These are phyloP conservation scores for Apamea epomidion DNA, from an alignment of 2,888 invertebrate species.

Conservation along the genomic window DNA sequence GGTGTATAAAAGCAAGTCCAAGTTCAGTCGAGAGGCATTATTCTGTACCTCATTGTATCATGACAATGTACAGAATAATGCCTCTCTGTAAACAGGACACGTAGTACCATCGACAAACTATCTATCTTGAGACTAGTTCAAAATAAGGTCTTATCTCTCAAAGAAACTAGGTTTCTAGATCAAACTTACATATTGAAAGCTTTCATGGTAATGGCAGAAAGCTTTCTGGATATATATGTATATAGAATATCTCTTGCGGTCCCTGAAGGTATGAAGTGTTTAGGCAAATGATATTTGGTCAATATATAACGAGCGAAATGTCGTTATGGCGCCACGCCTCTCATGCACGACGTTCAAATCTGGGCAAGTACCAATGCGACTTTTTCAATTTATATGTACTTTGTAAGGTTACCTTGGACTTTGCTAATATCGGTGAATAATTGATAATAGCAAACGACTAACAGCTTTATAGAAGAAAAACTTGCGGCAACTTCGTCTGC, in stretches of 20 bases:
- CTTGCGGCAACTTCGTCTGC: not conserved
- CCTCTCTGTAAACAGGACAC: conserved; percentile 23
- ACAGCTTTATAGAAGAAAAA: not conserved
- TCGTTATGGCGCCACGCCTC: no score
- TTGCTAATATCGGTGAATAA: no score
- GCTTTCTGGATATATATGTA: not conserved
- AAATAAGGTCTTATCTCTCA: conserved; percentile 8
- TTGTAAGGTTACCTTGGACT: no score
- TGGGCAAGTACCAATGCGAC: no score
- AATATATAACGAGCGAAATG: not conserved
- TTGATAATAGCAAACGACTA: no score
- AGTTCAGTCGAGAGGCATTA: not conserved
- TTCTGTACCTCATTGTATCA: no score
- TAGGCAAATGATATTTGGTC: not conserved
- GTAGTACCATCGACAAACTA: conserved; percentile 23
- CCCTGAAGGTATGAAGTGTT: not conserved
- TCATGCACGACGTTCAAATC: no score
- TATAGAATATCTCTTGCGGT: not conserved
- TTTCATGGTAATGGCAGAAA: conserved; percentile 1
- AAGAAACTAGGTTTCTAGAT: conserved; percentile 19
- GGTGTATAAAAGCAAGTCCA: not conserved
- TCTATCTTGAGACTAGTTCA: not conserved
- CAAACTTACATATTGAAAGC: conserved; percentile 25
- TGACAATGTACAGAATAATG: not conserved
- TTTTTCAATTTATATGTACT: no score